phyloP scores from a whole-genome alignment of 2,113 vertebrate genomes.

The Lycocorax pyrrhopterus region DNA sequence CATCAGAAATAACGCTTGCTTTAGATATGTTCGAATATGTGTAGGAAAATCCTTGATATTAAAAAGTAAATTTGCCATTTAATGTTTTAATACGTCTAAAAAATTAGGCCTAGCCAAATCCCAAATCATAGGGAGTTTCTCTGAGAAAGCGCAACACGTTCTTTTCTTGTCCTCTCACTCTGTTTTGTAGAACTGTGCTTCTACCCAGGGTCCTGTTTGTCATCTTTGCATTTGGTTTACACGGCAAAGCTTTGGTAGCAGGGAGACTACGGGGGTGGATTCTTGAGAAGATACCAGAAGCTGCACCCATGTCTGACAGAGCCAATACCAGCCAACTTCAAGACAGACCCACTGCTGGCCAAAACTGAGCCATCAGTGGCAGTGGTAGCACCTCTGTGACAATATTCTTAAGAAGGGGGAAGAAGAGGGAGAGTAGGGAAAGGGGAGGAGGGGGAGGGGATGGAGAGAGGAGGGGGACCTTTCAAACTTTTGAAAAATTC shows the following conservation, averaged over 20 bases:
- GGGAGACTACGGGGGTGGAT: fast-evolving
- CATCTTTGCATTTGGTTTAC: background rate
- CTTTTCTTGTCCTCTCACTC: background rate
- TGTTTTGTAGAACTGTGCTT: background rate
- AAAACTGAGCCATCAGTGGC: background rate
- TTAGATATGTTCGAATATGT: background rate
- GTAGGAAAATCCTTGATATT: background rate
- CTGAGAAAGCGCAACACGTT: background rate
- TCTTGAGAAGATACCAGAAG: background rate
- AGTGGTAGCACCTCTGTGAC: too few relatives aligned
- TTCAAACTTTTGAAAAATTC: background rate
- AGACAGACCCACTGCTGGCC: fast-evolving
- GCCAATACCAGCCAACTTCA: fast-evolving
- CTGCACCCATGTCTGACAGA: background rate
- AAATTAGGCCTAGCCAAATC: background rate
- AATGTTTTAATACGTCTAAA: background rate
- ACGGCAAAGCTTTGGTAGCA: background rate
- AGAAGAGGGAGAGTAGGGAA: background rate
- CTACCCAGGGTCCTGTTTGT: background rate
- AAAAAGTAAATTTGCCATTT: background rate
- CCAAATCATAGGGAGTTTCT: background rate
- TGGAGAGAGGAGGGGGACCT: background rate
- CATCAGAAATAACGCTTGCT: fast-evolving
- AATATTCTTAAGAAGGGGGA: background rate
- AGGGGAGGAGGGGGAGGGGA: too few relatives aligned